These are phyloP conservation scores for Lucinisca nassula DNA, from an alignment of 2,888 invertebrate genomes.

Conservation along the genomic window DNA sequence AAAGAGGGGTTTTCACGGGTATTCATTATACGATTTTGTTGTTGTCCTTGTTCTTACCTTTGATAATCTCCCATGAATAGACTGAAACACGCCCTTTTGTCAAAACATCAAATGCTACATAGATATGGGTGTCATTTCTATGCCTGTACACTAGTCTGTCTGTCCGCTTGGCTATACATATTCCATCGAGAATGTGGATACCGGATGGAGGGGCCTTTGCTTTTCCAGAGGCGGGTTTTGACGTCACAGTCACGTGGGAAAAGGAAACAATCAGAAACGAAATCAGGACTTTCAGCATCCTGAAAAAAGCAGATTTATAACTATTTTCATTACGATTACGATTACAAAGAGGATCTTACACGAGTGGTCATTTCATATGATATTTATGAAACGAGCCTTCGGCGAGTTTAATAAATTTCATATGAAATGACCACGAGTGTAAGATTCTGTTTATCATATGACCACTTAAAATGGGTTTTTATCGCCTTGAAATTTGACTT, in stretches of 20 bases:
- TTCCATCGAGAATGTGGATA: slow-evolving; percentile 56
- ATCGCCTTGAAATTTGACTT: too few species aligned
- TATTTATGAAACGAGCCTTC: too few species aligned
- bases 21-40: neutral
- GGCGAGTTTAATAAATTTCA: too few species aligned
- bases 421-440: too few species aligned
- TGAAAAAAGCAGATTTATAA: too few species aligned
- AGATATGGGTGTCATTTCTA: slow-evolving; percentile 62
- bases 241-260: neutral
- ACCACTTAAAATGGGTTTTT: too few species aligned
- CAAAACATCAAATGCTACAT: slow-evolving; percentile 72
- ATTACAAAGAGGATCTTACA: too few species aligned
- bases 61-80: slow-evolving; percentile 67
- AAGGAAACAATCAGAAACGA: neutral
- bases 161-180: slow-evolving; percentile 67
- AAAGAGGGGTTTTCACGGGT: too few species aligned
- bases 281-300: neutral
- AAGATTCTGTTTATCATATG: too few species aligned
- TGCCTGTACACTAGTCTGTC: slow-evolving; percentile 74
- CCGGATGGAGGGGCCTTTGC: slow-evolving; percentile 36
- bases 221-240: neutral
- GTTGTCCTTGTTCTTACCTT: slow-evolving; percentile 48
- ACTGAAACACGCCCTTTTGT: slow-evolving; percentile 69
- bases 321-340: too few species aligned
- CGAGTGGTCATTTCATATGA: too few species aligned